Evolutionary conservation across 2,888 invertebrate genomes (phyloP), one percentile per base, ranked within the genome.

Genomic region (Andrena trimmerana): DNA sequence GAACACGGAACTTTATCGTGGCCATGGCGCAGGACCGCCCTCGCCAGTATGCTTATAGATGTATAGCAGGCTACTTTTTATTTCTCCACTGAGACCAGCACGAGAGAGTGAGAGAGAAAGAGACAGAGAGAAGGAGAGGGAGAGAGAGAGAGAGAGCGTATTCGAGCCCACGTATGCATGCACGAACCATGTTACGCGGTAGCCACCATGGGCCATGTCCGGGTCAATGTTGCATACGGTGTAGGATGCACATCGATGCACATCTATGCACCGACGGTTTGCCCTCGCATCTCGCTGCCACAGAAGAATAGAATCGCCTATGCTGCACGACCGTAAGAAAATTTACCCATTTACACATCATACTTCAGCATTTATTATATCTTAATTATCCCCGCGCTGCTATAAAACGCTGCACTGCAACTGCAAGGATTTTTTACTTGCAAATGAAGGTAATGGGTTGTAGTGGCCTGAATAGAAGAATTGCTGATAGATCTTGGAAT

Each of bases 221-320:
- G 90, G 89, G 87, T 90, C 90, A 89, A 83, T 84, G 86, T 82
- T 86, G 84, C 86, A 80, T 86, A 86, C 70, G 57, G 66, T 72
- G 69, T 62, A 86, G 74, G 86, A 88, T 90, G 84, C 84, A 85
- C 83, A 59, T 87, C 86, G 86, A 88, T 89, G 88, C 83, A 77
- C 88, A 79, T 76, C 88, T 85, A 83, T 86, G 86, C 89, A 83
- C 81, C 83, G 52, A 16, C 81, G 77, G 75, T 79, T 79, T 70
- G 70, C 71, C 81, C 82, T 79, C 57, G 68, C 69, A 36, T 66
- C 80, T 78, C 57, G 60, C 75, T 62, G 29, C 42, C 27, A 66
- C 20, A 66, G 66, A 42, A 75, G 75, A 78, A 54, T 60, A 73
- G 67, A 59, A 69, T 65, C 71, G 68, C 50, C 48, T 48, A 48